phyloP scores from a whole-genome alignment of 1,140 invertebrate genomes.

The Caenorhabditis inopinata region DNA sequence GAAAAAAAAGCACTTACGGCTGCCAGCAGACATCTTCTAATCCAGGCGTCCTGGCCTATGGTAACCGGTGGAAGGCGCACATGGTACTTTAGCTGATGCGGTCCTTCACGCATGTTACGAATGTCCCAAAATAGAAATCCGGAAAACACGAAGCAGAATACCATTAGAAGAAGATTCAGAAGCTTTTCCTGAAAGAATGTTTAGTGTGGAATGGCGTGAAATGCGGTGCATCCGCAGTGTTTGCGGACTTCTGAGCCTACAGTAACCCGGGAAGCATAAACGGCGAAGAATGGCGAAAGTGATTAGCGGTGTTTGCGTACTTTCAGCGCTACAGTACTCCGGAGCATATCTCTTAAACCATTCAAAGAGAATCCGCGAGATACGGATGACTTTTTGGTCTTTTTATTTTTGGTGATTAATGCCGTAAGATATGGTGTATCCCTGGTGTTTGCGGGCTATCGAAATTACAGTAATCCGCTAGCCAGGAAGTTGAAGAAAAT shows the following conservation, averaged over 20 bases:
- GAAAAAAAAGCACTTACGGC: not conserved
- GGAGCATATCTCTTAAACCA: too few species aligned
- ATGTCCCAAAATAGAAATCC: slow-evolving; percentile 1
- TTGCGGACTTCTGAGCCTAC: too few species aligned
- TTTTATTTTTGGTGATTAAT: too few species aligned
- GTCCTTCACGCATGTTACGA: not conserved
- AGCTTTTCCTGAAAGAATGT: not conserved
- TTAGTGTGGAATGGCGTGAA: too few species aligned
- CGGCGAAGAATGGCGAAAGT: not conserved
- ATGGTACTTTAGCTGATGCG: not conserved
- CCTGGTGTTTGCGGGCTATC: too few species aligned
- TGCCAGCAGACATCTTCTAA: not conserved
- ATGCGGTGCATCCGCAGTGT: too few species aligned
- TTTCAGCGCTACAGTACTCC: not conserved
- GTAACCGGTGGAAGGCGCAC: not conserved
- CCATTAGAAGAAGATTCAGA: not conserved
- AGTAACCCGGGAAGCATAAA: too few species aligned
- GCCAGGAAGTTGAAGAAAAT: too few species aligned
- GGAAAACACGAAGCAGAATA: not conserved
- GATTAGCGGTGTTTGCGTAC: not conserved
- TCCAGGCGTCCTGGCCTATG: slow-evolving; percentile 3
- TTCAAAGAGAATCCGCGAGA: too few species aligned
- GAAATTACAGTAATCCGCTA: too few species aligned
- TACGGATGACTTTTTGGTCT: too few species aligned
- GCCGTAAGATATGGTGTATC: too few species aligned